Evolutionary conservation across 30 jellyfish, hydroid and myxozoan species (phyloP).

Genomic region (Cassiopea xamachana): DNA sequence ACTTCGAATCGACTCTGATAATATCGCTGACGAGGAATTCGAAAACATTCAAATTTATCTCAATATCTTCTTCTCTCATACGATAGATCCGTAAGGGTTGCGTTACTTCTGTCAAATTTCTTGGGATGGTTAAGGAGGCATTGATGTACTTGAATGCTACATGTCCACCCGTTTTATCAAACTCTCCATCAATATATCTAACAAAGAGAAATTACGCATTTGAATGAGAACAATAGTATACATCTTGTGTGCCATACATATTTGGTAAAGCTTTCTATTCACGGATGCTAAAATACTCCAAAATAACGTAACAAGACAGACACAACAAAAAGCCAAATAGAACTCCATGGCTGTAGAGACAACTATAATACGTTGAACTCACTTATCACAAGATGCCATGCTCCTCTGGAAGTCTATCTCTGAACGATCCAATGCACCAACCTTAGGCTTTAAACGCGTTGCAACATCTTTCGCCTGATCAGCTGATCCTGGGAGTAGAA

Average conservation of each 20-base stretch:
- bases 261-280: background rate
- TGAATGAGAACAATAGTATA: too few species aligned
- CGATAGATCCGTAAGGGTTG: background rate
- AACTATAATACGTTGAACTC: background rate
- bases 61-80: background rate
- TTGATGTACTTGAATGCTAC: background rate
- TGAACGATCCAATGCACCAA: background rate
- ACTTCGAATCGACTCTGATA: background rate
- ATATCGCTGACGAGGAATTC: background rate
- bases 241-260: too few species aligned
- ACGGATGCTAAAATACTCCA: background rate
- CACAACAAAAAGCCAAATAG: background rate
- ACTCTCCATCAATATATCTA: background rate
- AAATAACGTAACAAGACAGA: background rate
- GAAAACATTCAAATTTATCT: background rate
- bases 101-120: background rate
- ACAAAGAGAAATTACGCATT: background rate
- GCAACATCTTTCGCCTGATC: background rate
- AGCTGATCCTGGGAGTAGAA: background rate
- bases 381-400: background rate
- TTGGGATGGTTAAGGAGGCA: slow-evolving; percentile 26
- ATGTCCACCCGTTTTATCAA: slow-evolving; percentile 19
- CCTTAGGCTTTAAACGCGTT: background rate
- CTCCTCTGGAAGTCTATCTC: background rate
- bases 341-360: too few species aligned